phyloP scores from a whole-genome alignment of 2,797 vertebrate species.

The Cossypha polioptera region DNA sequence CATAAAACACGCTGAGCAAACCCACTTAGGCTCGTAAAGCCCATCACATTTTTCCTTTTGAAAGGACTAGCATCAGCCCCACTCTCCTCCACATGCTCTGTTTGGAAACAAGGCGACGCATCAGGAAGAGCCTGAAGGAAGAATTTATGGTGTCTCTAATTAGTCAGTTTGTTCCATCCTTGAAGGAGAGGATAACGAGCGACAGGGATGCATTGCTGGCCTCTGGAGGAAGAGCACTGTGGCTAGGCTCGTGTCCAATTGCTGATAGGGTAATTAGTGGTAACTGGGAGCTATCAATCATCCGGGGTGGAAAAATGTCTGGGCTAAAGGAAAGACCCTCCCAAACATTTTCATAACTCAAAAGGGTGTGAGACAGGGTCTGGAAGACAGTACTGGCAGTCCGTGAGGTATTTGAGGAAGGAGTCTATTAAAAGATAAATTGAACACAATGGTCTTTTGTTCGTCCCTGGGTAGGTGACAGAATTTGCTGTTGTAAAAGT shows the following conservation, averaged over 20 bases:
- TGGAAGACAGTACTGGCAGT: constrained; percentile 52
- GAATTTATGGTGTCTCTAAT: constrained; percentile 60
- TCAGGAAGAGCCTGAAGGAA: constrained; percentile 36
- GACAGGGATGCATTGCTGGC: not conserved
- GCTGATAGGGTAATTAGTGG: constrained; percentile 63
- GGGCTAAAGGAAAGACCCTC: constrained; percentile 57
- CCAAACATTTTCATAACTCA: constrained; percentile 58
- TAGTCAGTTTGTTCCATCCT: constrained; percentile 46
- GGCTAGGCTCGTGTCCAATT: constrained; percentile 58
- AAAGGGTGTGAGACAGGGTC: constrained; percentile 46
- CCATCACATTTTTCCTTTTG: not conserved
- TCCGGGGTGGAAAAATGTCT: constrained; percentile 31
- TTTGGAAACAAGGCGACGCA: not conserved
- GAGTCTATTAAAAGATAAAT: constrained; percentile 56
- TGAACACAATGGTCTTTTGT: constrained; percentile 53
- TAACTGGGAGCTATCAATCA: constrained; percentile 61
- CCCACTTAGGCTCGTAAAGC: not conserved
- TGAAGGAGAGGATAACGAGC: constrained; percentile 6
- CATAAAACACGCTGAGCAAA: not conserved
- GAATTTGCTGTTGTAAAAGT: constrained; percentile 53
- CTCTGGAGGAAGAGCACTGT: constrained; percentile 45
- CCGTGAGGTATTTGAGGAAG: constrained; percentile 31
- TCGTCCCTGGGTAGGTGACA: constrained; percentile 46
- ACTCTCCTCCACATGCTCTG: not conserved
- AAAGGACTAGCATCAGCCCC: not conserved